Evolutionary conservation across 1,140 invertebrate species (phyloP), one percentile per base, ranked within the genome.

Genomic region (Varroa destructor): DNA sequence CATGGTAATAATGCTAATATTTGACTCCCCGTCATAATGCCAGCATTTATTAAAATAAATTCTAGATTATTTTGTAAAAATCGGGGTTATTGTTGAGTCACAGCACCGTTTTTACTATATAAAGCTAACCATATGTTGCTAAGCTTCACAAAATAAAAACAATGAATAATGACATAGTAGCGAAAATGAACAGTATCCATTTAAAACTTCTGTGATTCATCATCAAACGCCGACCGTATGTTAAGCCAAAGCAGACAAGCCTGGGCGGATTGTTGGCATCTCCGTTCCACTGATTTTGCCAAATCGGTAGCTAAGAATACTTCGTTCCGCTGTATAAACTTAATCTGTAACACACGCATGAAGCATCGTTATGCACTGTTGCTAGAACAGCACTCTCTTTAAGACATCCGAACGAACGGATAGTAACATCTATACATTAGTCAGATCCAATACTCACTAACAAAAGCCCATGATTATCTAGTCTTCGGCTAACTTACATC

Each of bases 321-420:
- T 46, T 67, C 61, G 36, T 67, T 67, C 1, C 61, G 61, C 40
- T 67, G 61, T 2, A 67, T 67, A 46, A 67, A 67, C 36, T 67
- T 67, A 14, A 43, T 40, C 61, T 67, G 61, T 40, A 37, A 67
- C 14, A 40, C 10, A 67, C 40, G 61, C 61, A 12, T 1, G 61
- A 67, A 67, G 37, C 14, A 67, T n/a, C 1, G 3, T 67, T 40
- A 40, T 14, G 2, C 2, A 67, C 12, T 2, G 40, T 36, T 25
- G 25, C 25, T 25, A 25, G 25, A 25, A 12, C 10, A 67, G 14
- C 14, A 67, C 40, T 67, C 8, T 14, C 12, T 12, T 1, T 8
- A 12, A 58, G 12, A 58, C 12, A 12, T 3, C 12, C 3, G 6
- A 36, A 3, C 25, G 40, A 42, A 58, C 3, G 12, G 25, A 12